phyloP scores from a whole-genome alignment of 2,888 invertebrate genomes.

The Campoplex capitator region DNA sequence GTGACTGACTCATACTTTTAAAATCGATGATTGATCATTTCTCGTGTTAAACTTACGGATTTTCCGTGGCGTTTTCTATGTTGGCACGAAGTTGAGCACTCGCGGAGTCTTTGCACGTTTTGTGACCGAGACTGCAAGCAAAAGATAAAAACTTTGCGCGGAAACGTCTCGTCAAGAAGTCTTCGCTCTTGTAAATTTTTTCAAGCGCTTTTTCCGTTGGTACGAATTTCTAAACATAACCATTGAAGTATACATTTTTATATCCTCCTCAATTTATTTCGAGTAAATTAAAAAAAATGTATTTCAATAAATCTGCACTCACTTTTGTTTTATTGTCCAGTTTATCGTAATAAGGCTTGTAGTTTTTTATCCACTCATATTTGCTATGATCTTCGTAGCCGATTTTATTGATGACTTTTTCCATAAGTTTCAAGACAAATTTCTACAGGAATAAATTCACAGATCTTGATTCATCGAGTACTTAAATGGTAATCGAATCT shows the following conservation, averaged over 20 bases:
- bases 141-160: constrained; percentile 78
- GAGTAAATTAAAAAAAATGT: neutral
- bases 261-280: no score
- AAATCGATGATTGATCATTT: neutral
- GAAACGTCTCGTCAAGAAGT: constrained; percentile 76
- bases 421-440: constrained; percentile 64
- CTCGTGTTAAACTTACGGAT: constrained; percentile 65
- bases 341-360: constrained; percentile 53
- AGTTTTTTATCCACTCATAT: constrained; percentile 53
- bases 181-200: constrained; percentile 70
- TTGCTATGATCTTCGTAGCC: constrained; percentile 67
- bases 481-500: neutral
- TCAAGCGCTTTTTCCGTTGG: constrained; percentile 59
- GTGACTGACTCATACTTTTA: no score
- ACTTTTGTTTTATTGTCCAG: constrained; percentile 54
- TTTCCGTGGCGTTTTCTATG: constrained; percentile 61
- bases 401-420: constrained; percentile 61
- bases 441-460: constrained; percentile 44
- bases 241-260: neutral
- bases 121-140: constrained; percentile 83
- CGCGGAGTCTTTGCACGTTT: constrained; percentile 81
- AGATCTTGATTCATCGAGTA: neutral
- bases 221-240: constrained; percentile 45
- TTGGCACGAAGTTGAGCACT: constrained; percentile 62
- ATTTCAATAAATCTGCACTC: neutral